Evolutionary conservation across 1,140 invertebrate genomes (phyloP).

Genomic region (Drosophila mayri): DNA sequence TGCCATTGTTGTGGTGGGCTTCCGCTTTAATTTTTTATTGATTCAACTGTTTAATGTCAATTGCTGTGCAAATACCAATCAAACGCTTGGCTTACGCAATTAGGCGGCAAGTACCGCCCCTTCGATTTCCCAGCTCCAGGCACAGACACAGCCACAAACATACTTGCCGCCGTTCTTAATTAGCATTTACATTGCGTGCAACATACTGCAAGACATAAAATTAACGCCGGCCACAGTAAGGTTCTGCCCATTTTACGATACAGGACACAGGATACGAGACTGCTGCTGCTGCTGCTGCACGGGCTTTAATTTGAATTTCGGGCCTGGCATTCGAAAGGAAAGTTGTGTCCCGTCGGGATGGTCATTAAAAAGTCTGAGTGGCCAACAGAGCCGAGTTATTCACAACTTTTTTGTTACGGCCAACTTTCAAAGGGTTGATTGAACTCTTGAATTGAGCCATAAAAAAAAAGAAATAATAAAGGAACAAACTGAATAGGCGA

Average conservation of each 20-base stretch:
- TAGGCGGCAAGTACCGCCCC: conserved; percentile 62
- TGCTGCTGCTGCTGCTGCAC: neutral
- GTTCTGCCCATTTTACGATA: conserved; percentile 1
- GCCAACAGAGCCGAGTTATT: conserved; percentile 41
- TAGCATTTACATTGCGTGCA: conserved; percentile 79
- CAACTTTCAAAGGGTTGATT: conserved; percentile 73
- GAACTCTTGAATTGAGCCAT: conserved; percentile 38
- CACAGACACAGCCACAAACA: conserved; percentile 10
- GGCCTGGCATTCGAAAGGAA: conserved; percentile 15
- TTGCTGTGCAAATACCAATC: conserved; percentile 79
- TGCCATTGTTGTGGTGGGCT: conserved; percentile 28
- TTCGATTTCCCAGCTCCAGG: conserved; percentile 7
- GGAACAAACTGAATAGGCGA: conserved; percentile 13
- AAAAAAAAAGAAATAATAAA: conserved; percentile 12
- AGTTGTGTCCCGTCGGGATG: conserved; percentile 12
- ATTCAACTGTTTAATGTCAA: conserved; percentile 79
- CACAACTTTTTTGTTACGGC: conserved; percentile 63
- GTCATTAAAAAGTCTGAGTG: conserved; percentile 52
- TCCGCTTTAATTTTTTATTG: conserved; percentile 80
- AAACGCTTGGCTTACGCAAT: conserved; percentile 78
- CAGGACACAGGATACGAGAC: conserved; percentile 1
- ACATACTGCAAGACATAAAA: conserved; percentile 72
- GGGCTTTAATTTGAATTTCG: conserved; percentile 34
- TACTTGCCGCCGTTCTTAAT: conserved; percentile 46
- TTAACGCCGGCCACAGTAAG: conserved; percentile 47